Evolutionary conservation across 1,140 invertebrate species (phyloP), one percentile per base, ranked within the genome.

Genomic region (Riptortus pedestris): DNA sequence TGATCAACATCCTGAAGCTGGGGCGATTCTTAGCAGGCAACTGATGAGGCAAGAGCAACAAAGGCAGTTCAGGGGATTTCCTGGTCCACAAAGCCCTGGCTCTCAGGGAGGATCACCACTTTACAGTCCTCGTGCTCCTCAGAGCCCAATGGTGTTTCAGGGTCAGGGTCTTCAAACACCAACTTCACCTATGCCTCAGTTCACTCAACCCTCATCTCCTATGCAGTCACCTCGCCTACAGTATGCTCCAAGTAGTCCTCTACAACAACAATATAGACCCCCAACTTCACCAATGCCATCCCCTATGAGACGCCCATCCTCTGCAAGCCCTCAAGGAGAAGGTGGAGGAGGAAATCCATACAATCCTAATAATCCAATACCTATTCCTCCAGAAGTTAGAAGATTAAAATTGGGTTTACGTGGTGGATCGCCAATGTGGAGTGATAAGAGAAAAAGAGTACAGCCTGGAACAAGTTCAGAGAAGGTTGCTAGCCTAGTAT

Each of bases 381-480:
- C 79, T 2, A 71, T 77, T 14, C 74, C 76, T 7, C 66, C 67
- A 11, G 69, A 66, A 20, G 48, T 67, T n/a, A 3, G 72, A 71
- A 2, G 72, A 73, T 65, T 79, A 60, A 82, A 82, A 68, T 72
- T 85, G 1, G 87, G 85, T 4, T 74, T 89, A 1, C 75, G 81
- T 66, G 87, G 87, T 11, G 87, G 87, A 1, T 81, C 83, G 0
- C 86, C 86, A 0, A 85, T 87, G 78, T 87, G 85, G 82, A 70
- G 68, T 51, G 63, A 63, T 20, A 64, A 58, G 60, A 62, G 20
- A 58, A 61, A 57, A 77, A 62, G 69, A 18, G 51, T 55, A 12
- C 51, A 55, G 24, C 51, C 51, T 55, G 14, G 51, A 75, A 60
- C 31, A 52, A 31, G 45, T 28, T 22, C 26, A 52, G 43, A 48